Conservation (phyloP, 2,888 invertebrate genomes). For the Noctua comes region DNA sequence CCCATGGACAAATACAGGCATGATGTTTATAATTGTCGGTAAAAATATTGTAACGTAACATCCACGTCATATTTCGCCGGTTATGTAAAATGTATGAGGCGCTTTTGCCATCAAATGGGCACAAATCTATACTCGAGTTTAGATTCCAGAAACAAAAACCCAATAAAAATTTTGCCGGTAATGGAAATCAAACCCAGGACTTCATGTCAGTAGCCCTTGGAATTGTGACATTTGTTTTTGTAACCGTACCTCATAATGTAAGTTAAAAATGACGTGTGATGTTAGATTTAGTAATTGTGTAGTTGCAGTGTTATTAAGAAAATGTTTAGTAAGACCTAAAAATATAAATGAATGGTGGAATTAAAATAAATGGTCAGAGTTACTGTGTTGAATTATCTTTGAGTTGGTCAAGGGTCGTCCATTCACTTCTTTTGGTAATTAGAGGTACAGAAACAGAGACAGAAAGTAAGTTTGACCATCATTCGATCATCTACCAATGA, state of each 20-base stretch:
- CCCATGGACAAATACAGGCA: too few relatives aligned
- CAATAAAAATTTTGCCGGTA: neutral
- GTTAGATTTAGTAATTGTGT: constrained; percentile 34
- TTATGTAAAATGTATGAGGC: neutral
- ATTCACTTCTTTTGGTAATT: neutral
- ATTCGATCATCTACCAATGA: neutral
- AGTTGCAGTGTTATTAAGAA: constrained; percentile 29
- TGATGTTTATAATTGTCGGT: constrained; percentile 3
- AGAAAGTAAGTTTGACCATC: neutral
- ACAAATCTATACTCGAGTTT: neutral
- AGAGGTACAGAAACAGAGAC: neutral
- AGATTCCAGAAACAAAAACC: neutral
- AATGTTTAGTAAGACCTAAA: constrained; percentile 36
- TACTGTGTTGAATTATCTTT: neutral
- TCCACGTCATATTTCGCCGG: neutral
- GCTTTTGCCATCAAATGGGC: neutral
- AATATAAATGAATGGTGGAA: constrained; percentile 19
- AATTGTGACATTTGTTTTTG: constrained; percentile 30
- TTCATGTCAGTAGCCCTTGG: neutral
- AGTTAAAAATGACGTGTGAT: constrained; percentile 37
- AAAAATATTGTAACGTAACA: constrained; percentile 3
- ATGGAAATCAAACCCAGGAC: neutral
- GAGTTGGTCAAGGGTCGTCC: neutral
- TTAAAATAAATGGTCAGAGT: constrained; percentile 13
- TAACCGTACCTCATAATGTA: neutral